These are phyloP conservation scores for Zophobas atratus DNA, from an alignment of 1,140 invertebrate species.

Conservation along the genomic window DNA sequence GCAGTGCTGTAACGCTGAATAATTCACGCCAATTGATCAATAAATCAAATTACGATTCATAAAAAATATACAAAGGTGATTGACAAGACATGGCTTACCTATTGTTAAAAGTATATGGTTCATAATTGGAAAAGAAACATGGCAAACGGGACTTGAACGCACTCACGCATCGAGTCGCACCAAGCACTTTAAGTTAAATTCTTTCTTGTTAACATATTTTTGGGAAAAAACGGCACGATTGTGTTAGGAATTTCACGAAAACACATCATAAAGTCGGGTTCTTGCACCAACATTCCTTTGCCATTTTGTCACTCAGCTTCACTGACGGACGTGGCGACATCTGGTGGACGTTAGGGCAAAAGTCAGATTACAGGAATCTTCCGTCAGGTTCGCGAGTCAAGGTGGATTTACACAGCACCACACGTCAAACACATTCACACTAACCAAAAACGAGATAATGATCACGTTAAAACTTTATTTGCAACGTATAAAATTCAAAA, in stretches of 20 bases:
- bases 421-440: too few relatives aligned
- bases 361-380: conserved; percentile 33
- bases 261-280: conserved; percentile 61
- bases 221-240: conserved; percentile 42
- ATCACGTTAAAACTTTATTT: too few relatives aligned
- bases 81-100: conserved; percentile 66
- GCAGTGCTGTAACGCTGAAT: conserved; percentile 20
- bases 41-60: conserved; percentile 61
- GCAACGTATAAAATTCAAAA: too few relatives aligned
- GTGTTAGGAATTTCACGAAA: conserved; percentile 49
- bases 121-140: conserved; percentile 57
- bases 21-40: conserved; percentile 53
- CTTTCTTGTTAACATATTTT: conserved; percentile 46
- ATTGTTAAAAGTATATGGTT: conserved; percentile 64
- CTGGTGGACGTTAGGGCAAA: conserved; percentile 13
- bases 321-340: conserved; percentile 21
- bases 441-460: too few relatives aligned
- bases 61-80: conserved; percentile 64
- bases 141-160: conserved; percentile 48
- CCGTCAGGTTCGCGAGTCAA: neutral
- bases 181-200: conserved; percentile 53
- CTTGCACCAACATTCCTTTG: conserved; percentile 63
- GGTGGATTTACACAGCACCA: neutral
- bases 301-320: conserved; percentile 65
- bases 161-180: conserved; percentile 51